Base-by-base conservation (phyloP, 2,113 vertebrate species). In the Isichthys henryi region DNA sequence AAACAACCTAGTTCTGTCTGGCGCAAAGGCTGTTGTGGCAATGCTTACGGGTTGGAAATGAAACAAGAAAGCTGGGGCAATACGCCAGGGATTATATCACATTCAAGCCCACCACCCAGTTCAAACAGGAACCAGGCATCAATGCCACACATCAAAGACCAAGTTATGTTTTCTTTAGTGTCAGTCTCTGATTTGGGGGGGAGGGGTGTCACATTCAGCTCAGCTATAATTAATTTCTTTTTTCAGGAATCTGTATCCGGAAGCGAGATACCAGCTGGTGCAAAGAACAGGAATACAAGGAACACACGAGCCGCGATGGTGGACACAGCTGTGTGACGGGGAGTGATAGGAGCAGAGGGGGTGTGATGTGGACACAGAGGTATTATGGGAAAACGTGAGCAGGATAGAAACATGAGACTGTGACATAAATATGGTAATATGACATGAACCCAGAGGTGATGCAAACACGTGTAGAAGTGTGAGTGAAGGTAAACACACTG, bases 1-100 rank as follows among this genome's bases (percentile, higher is more conserved):
- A 93, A 96, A 96, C 96, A 96, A 96, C 96, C 96, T 94, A 96
- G 93, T 96, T 96, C 93, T 92, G 90, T 53, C 89, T 91, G 91
- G 93, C 89, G 31, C 89, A 91, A 88, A 91, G 93, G 93, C 91
- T 91, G 91, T 89, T 89, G 90, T 89, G 90, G 93, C 89, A 90
- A 91, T 89, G 92, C 90, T 88, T 89, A 86, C 21, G 27, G 46
- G 53, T 49, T 39, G 82, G 83, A 70, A 89, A 89, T 48, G 23
- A 87, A 90, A 45, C 56, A 87, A 90, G 39, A 89, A 77, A 77
- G 89, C 89, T 49, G 45, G 43, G 43, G 66, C 85, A 50, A 13
- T 90, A 43, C 35, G 48, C 86, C 85, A 90, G 23, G 89, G 84
- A 90, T 90, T 87, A 87, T 87, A 87, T 87, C 66, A 77, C 84